Evolutionary conservation across 2,888 invertebrate genomes (phyloP).

Genomic region (Allolobophora icterica): DNA sequence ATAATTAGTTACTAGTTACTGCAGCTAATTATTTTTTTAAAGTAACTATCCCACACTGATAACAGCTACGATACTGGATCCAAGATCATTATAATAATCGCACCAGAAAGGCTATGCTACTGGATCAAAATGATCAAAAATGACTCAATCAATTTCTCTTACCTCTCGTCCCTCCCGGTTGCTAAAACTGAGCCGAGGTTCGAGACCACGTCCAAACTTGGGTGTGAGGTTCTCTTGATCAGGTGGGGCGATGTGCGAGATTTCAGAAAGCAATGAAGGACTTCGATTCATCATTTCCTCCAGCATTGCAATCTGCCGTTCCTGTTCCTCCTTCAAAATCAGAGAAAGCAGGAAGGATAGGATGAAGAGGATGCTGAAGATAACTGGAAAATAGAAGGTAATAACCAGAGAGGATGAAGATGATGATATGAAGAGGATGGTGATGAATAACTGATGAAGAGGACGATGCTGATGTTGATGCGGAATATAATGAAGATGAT

Average conservation of each 20-base stretch:
- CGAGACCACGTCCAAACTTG: not conserved
- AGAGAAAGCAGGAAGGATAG: not conserved
- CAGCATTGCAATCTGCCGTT: constrained; percentile 39
- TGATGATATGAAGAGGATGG: not conserved
- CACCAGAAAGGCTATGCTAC: not conserved
- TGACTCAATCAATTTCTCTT: not conserved
- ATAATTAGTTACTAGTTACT: no score
- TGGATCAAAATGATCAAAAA: not conserved
- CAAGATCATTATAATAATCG: not conserved
- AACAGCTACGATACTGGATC: not conserved
- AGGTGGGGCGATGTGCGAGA: constrained; percentile 23
- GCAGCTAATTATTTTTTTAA: no score
- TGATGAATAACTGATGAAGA: no score
- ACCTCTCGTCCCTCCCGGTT: not conserved
- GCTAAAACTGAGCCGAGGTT: constrained; percentile 1
- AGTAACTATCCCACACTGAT: not conserved
- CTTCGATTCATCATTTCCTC: constrained; percentile 39
- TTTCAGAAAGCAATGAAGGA: constrained; percentile 32
- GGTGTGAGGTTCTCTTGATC: constrained; percentile 22
- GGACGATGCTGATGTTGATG: no score
- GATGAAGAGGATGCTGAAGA: not conserved
- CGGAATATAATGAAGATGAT: no score
- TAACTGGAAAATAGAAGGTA: not conserved
- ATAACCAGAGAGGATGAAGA: not conserved
- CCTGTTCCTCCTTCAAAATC: constrained; percentile 33